Conservation (phyloP, 2,888 invertebrate species). For the Carpatolechia fugitivella region DNA sequence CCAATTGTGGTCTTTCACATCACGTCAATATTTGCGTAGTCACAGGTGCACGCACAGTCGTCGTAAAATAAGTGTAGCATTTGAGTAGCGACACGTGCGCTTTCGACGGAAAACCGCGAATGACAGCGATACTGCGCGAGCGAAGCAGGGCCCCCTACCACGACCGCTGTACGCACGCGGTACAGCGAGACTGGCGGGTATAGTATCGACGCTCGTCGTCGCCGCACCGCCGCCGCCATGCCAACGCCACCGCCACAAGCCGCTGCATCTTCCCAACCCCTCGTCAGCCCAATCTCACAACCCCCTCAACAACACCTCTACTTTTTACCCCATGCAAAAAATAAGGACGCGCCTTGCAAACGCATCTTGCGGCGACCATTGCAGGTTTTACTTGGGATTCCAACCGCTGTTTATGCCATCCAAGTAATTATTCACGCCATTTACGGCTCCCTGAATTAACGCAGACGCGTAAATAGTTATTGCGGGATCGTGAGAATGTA, state of each 20-base stretch:
- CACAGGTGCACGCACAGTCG: conserved; percentile 67
- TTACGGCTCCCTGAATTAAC: conserved; percentile 60
- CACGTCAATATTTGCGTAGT: conserved; percentile 66
- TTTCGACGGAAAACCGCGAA: conserved; percentile 66
- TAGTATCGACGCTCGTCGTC: conserved; percentile 19
- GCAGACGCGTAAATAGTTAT: conserved; percentile 46
- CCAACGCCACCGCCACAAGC: conserved; percentile 29
- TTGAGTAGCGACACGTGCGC: conserved; percentile 68
- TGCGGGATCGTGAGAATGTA: conserved; percentile 50
- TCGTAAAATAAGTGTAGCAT: conserved; percentile 50
- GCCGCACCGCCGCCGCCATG: conserved; percentile 26
- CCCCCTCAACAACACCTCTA: conserved; percentile 34
- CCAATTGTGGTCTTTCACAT: conserved; percentile 66
- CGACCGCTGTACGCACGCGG: conserved; percentile 66
- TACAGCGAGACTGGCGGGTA: conserved; percentile 65
- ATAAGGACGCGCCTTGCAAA: conserved; percentile 24
- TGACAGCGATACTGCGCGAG: conserved; percentile 50
- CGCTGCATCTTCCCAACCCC: conserved; percentile 54
- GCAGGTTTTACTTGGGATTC: conserved; percentile 45
- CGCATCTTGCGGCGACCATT: conserved; percentile 36
- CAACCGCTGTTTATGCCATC: conserved; percentile 60
- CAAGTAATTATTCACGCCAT: conserved; percentile 67
- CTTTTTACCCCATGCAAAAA: conserved; percentile 51
- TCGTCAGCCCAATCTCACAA: conserved; percentile 32
- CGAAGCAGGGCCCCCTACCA: conserved; percentile 44